Evolutionary conservation across 1,140 invertebrate species (phyloP), one percentile per base, ranked within the genome.

Genomic region (Zophobas morio): DNA sequence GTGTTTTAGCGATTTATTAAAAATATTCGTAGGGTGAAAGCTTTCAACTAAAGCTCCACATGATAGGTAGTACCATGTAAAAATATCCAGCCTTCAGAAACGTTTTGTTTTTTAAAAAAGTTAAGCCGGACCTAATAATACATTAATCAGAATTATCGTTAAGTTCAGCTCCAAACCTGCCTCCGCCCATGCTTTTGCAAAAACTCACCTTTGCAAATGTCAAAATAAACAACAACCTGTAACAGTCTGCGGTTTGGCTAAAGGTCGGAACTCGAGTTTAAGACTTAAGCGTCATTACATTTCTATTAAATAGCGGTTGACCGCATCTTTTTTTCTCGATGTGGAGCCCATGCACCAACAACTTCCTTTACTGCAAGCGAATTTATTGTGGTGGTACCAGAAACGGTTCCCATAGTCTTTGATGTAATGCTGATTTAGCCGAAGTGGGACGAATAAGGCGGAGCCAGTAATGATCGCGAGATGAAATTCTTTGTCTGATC

Each of bases 391-490:
- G 49, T 51, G 49, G 49, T 54, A 54, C 37, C 37, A 32, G 4
- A 6, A 20, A 32, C 42, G 6, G 20, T 72, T 72, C 51, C 70
- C 51, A 53, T 72, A 34, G 34, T 33, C 34, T 8, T 35, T 5
- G 35, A 36, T n/a, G 51, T 46, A 37, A 32, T 53, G 51, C 42
- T 32, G 51, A 37, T 54, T 53, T 73, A 42, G 40, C 39, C 6
- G 54, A 73, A 73, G 71, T 54, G 71, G 71, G 34, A 73, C 71
- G 51, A 73, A 54, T 73, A 36, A 73, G 71, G 71, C 71, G 71
- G 71, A 73, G 71, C 71, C 36, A 73, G 71, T 73, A 73, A 73
- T 73, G 71, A 73, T 73, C 71, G 71, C 71, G 54, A 73, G 71
- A 73, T 73, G 71, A 73, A 73, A 73, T 73, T 73, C 49, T 47